A percentile compares a stretch with the other conserved stretches of the same genome.
Conservation (phyloP, 2,797 vertebrate genomes). For the Anas georgica region DNA sequence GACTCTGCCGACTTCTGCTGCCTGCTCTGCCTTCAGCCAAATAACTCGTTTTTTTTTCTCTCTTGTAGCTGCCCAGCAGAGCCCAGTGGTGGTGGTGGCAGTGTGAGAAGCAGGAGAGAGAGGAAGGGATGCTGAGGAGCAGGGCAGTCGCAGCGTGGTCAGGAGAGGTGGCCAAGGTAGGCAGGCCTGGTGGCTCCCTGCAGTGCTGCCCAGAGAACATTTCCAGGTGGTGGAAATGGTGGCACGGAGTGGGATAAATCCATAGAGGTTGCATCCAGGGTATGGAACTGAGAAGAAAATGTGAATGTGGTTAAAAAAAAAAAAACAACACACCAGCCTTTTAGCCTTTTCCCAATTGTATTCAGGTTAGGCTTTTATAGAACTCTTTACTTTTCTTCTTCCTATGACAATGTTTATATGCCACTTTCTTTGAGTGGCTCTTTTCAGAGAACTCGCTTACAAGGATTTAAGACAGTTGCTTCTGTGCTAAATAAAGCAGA, state of each 20-base stretch:
- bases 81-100: not conserved
- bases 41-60: not conserved
- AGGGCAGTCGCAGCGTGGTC: not conserved
- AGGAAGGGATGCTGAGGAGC: not conserved
- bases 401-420: not conserved
- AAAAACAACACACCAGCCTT: not conserved
- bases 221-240: not conserved
- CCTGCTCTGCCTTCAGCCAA: not conserved
- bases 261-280: not conserved
- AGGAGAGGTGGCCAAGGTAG: rapidly evolving
- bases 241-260: not conserved
- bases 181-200: not conserved
- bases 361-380: not conserved
- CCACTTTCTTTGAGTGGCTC: not conserved
- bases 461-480: conserved; percentile 31
- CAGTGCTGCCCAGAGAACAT: not conserved
- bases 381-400: not conserved
- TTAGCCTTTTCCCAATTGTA: not conserved
- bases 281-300: not conserved
- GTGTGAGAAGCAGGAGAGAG: not conserved
- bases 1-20: not conserved
- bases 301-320: not conserved
- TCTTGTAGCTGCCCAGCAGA: not conserved
- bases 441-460: not conserved
- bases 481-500: conserved; percentile 63